Evolutionary conservation across 2,888 invertebrate species (phyloP).

Genomic region (Loripinus fragilis): DNA sequence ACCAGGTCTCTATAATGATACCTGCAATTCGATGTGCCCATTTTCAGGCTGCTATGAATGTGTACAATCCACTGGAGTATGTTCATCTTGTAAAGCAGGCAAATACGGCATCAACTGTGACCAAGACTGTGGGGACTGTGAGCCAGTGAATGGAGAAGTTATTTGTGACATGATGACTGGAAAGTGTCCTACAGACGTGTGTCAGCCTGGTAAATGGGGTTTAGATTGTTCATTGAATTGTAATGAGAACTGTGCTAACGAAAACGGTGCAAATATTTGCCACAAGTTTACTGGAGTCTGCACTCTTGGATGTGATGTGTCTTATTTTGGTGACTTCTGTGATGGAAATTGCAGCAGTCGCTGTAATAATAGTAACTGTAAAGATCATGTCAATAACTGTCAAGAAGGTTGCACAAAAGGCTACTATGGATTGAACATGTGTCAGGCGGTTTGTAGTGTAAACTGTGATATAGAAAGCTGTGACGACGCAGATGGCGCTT

Average conservation of each 20-base stretch:
- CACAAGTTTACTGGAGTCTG: constrained; percentile 39
- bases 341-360: constrained; percentile 35
- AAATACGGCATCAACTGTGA: constrained; percentile 40
- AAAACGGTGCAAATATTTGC: constrained; percentile 40
- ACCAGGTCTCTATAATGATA: constrained; percentile 33
- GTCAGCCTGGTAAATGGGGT: constrained; percentile 43
- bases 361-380: constrained; percentile 46
- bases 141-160: constrained; percentile 23
- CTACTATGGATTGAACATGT: constrained; percentile 40
- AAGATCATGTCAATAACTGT: constrained; percentile 36
- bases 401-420: constrained; percentile 48
- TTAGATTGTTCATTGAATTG: constrained; percentile 34
- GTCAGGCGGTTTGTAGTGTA: constrained; percentile 29
- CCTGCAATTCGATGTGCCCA: constrained; percentile 35
- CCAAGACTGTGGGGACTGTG: constrained; percentile 37
- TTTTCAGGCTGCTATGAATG: constrained; percentile 33
- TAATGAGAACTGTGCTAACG: constrained; percentile 25
- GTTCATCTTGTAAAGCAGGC: constrained; percentile 34
- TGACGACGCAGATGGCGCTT: constrained; percentile 35
- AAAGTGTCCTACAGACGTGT: constrained; percentile 28
- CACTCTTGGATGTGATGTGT: constrained; percentile 47
- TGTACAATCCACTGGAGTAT: constrained; percentile 30
- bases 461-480: constrained; percentile 46
- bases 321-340: constrained; percentile 44
- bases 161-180: constrained; percentile 43